A percentile compares a stretch with the other conserved stretches of the same genome.
These are phyloP conservation scores for Mylabris sibirica DNA, from an alignment of 2,888 invertebrate species.

Conservation along the genomic window DNA sequence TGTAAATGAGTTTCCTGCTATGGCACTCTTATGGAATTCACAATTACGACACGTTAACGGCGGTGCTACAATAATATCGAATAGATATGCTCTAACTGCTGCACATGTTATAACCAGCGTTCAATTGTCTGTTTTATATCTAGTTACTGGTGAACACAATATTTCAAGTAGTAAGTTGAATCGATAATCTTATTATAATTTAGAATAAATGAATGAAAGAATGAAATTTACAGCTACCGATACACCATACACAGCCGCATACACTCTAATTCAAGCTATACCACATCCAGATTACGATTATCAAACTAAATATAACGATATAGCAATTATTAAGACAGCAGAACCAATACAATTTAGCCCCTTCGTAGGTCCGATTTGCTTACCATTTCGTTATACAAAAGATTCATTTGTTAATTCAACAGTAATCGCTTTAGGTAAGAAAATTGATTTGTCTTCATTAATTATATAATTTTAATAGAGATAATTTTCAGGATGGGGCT, in stretches of 20 bases:
- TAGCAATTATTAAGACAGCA: constrained; percentile 60
- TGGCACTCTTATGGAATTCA: constrained; percentile 60
- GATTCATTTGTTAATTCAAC: constrained; percentile 24
- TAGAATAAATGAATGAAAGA: background rate
- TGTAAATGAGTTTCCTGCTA: constrained; percentile 65
- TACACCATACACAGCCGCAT: constrained; percentile 6
- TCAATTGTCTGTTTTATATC: constrained; percentile 39
- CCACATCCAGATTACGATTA: constrained; percentile 56
- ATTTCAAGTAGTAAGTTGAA: constrained; percentile 46
- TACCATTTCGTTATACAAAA: constrained; percentile 32
- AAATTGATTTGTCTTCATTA: background rate
- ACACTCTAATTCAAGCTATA: background rate
- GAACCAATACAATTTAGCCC: constrained; percentile 59
- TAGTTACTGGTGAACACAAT: constrained; percentile 63
- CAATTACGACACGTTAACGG: constrained; percentile 53
- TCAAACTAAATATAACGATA: constrained; percentile 59
- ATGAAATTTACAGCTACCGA: constrained; percentile 1
- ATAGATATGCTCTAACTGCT: constrained; percentile 59
- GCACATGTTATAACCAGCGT: constrained; percentile 61
- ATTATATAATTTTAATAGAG: background rate
- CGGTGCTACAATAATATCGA: constrained; percentile 62
- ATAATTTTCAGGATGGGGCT: constrained; percentile 69
- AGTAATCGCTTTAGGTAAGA: constrained; percentile 32
- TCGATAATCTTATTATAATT: background rate
- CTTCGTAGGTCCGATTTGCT: constrained; percentile 36